Evolutionary conservation across 1,140 invertebrate species (phyloP).

Genomic region (Augochlora pura): DNA sequence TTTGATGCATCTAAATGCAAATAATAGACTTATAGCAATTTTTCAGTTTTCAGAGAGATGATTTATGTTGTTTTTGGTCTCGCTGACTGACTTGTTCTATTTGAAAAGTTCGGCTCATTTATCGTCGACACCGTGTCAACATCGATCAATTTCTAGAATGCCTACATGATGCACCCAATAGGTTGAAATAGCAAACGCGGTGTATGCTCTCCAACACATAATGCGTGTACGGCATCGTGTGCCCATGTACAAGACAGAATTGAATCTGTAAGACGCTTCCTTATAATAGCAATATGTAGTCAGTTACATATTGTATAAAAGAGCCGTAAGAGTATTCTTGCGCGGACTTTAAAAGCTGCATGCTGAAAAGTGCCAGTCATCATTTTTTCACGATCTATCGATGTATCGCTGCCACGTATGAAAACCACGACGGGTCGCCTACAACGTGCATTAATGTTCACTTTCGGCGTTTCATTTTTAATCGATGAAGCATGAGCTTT

Average conservation of each 20-base stretch:
- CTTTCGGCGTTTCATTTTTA: slow-evolving; percentile 32
- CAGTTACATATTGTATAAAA: neutral
- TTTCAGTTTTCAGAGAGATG: too few species aligned
- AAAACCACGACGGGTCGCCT: neutral
- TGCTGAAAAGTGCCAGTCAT: slow-evolving; percentile 6
- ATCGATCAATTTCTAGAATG: too few species aligned
- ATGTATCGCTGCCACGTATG: neutral
- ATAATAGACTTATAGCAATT: too few species aligned
- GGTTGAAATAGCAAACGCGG: too few species aligned
- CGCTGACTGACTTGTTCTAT: too few species aligned
- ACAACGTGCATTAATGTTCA: neutral
- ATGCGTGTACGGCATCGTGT: too few species aligned
- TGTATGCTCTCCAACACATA: too few species aligned
- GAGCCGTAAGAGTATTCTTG: slow-evolving; percentile 2
- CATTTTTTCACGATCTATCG: slow-evolving; percentile 23
- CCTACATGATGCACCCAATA: too few species aligned
- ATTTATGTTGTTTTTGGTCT: too few species aligned
- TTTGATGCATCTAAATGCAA: too few species aligned
- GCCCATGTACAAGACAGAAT: neutral
- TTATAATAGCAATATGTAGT: neutral
- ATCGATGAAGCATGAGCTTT: neutral
- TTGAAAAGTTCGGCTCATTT: too few species aligned
- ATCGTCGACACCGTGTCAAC: too few species aligned
- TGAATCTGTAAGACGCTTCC: neutral
- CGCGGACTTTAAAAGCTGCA: neutral